Evolutionary conservation across 2,797 vertebrate species (phyloP).

Genomic region (Lagodon rhomboides): DNA sequence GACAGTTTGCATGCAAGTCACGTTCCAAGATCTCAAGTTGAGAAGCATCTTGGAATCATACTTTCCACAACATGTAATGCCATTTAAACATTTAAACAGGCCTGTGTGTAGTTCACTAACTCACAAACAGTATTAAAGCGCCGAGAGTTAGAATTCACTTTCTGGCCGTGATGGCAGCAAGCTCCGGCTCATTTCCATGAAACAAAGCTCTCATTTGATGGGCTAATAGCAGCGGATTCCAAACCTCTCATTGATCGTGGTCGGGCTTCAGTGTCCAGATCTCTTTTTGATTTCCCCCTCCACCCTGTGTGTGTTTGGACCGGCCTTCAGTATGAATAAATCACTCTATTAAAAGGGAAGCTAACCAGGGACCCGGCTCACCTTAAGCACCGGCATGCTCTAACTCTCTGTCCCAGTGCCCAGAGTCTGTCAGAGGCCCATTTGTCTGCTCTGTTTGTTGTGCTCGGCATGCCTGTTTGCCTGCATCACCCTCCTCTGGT

Average conservation of each 20-base stretch:
- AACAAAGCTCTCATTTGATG: constrained; percentile 25
- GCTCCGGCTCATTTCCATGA: constrained; percentile 36
- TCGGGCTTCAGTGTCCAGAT: constrained; percentile 37
- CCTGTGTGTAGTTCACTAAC: constrained; percentile 3
- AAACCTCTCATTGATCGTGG: constrained; percentile 48
- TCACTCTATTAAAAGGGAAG: constrained; percentile 56
- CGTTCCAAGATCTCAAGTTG: constrained; percentile 54
- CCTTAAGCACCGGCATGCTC: constrained; percentile 68
- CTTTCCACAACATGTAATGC: constrained; percentile 7
- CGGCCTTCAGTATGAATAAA: constrained; percentile 51
- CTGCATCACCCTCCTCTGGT: constrained; percentile 43
- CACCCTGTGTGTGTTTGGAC: constrained; percentile 46
- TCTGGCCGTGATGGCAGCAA: constrained; percentile 20
- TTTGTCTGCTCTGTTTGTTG: constrained; percentile 76
- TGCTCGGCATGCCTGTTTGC: constrained; percentile 66
- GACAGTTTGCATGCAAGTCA: constrained; percentile 81
- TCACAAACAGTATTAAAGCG: background rate
- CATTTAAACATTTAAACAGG: constrained; percentile 28
- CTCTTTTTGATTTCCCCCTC: constrained; percentile 44
- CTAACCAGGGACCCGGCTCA: constrained; percentile 60
- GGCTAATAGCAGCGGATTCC: constrained; percentile 30
- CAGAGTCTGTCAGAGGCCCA: constrained; percentile 69
- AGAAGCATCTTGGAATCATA: constrained; percentile 53
- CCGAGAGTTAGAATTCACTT: constrained; percentile 22
- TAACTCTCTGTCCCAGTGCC: constrained; percentile 65